These are phyloP conservation scores for Tapirus indicus DNA, from an alignment of 2,797 vertebrate genomes.

Conservation along the genomic window DNA sequence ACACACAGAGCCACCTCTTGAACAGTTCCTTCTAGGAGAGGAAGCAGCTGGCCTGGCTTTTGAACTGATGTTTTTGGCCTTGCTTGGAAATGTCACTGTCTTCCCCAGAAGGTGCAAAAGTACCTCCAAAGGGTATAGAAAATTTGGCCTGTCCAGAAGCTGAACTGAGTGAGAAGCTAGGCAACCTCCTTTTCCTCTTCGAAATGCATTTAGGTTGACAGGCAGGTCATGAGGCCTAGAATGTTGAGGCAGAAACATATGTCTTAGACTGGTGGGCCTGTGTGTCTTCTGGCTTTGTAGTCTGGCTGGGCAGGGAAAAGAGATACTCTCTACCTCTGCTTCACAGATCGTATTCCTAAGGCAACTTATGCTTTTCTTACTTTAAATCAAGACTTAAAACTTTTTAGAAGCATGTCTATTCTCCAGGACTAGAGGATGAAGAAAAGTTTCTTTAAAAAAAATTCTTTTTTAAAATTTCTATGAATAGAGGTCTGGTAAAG, in stretches of 20 bases:
- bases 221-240: neutral
- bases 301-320: neutral
- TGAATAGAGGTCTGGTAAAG: neutral
- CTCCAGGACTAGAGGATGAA: neutral
- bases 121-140: neutral
- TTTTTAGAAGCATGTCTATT: slow-evolving; percentile 4
- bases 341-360: neutral
- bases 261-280: neutral
- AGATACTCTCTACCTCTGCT: neutral
- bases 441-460: neutral
- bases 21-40: neutral
- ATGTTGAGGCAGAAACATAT: neutral
- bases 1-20: neutral
- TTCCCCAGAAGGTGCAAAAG: neutral
- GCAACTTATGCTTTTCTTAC: neutral
- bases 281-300: neutral
- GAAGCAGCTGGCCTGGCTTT: neutral
- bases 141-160: neutral
- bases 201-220: neutral
- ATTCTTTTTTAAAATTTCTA: neutral
- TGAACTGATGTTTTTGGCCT: neutral
- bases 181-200: neutral
- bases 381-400: neutral
- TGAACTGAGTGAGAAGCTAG: neutral
- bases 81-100: neutral